Evolutionary conservation across 2,797 vertebrate species (phyloP).

Genomic region (Prunella strophiata): DNA sequence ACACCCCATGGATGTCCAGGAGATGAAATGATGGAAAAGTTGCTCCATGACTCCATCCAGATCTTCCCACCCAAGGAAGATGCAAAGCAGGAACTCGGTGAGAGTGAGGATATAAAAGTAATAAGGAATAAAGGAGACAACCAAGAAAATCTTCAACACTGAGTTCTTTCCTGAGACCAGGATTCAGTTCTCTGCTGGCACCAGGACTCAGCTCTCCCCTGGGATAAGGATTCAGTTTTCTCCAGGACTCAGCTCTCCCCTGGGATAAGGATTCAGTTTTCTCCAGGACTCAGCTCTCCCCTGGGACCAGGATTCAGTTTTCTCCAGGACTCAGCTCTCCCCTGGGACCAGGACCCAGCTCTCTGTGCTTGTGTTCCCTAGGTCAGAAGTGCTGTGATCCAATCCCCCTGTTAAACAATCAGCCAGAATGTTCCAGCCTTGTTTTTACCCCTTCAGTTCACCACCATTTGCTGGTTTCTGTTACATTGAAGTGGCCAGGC

Average conservation of each 20-base stretch:
- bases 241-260: accelerated
- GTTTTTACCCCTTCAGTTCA: neutral
- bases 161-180: neutral
- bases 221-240: neutral
- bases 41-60: neutral
- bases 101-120: neutral
- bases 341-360: neutral
- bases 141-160: accelerated
- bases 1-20: accelerated
- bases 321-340: neutral
- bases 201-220: no score
- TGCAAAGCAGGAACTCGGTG: neutral
- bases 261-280: accelerated
- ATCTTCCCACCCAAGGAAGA: neutral
- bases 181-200: neutral
- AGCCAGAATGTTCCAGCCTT: neutral
- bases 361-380: neutral
- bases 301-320: neutral
- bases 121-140: neutral
- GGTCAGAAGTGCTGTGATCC: neutral
- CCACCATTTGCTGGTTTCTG: neutral
- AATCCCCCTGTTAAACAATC: accelerated
- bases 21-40: neutral
- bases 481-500: neutral
- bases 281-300: neutral